Conservation (phyloP, 2,888 invertebrate species). For the Drosophila picticornis region DNA sequence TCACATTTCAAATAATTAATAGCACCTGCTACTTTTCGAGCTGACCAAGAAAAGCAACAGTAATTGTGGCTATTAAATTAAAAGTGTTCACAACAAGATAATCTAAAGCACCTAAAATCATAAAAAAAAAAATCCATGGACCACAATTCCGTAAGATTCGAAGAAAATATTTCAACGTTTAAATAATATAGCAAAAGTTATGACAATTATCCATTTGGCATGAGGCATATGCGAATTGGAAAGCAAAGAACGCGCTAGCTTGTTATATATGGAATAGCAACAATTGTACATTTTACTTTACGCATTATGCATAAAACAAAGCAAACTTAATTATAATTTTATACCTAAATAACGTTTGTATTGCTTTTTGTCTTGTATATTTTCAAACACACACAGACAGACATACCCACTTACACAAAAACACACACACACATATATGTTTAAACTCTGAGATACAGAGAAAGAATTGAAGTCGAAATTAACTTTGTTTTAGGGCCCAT, state of each 20-base stretch:
- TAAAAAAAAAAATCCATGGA: slow-evolving; percentile 25
- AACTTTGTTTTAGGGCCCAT: slow-evolving; percentile 40
- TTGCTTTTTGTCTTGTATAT: slow-evolving; percentile 76
- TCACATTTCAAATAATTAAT: slow-evolving; percentile 49
- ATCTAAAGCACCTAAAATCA: slow-evolving; percentile 31
- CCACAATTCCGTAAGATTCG: slow-evolving; percentile 20
- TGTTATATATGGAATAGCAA: slow-evolving; percentile 76
- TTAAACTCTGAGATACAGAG: slow-evolving; percentile 39
- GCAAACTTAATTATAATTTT: slow-evolving; percentile 67
- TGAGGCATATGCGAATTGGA: slow-evolving; percentile 60
- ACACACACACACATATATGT: slow-evolving; percentile 36
- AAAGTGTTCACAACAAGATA: slow-evolving; percentile 8
- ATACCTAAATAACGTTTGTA: slow-evolving; percentile 60
- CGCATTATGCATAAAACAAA: slow-evolving; percentile 47
- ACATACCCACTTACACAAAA: slow-evolving; percentile 12
- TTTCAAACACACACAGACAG: slow-evolving; percentile 60
- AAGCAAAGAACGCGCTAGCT: slow-evolving; percentile 68
- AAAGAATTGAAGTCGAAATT: slow-evolving; percentile 36
- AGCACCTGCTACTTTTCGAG: slow-evolving; percentile 64
- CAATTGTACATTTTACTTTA: slow-evolving; percentile 78
- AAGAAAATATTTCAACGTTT: slow-evolving; percentile 22
- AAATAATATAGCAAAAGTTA: slow-evolving; percentile 58
- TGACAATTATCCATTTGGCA: slow-evolving; percentile 69
- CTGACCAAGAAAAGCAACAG: slow-evolving; percentile 64
- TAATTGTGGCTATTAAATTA: slow-evolving; percentile 47